phyloP scores from a whole-genome alignment of 2,888 invertebrate species.

The Cerceris rybyensis region DNA sequence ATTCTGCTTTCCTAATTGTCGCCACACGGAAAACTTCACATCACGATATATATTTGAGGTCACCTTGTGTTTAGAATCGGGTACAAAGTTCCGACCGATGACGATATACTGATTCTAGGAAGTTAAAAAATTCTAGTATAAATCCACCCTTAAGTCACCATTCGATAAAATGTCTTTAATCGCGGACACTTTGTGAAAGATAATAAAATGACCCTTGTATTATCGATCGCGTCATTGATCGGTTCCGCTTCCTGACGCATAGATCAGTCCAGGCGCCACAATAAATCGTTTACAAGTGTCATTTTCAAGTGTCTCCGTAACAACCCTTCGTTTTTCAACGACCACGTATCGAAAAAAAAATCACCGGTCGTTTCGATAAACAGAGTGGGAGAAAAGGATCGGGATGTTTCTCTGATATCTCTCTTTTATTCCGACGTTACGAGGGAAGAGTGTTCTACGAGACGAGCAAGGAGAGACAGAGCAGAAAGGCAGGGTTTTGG shows the following conservation, averaged over 20 bases:
- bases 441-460: constrained; percentile 16
- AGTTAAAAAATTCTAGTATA: too few species aligned
- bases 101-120: too few species aligned
- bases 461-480: constrained; percentile 28
- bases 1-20: too few species aligned
- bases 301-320: background rate
- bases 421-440: constrained; percentile 6
- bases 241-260: too few species aligned
- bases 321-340: background rate
- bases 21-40: background rate
- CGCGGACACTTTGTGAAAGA: too few species aligned
- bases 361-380: background rate
- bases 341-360: background rate
- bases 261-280: background rate
- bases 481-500: constrained; percentile 67
- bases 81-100: too few species aligned
- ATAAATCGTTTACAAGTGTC: background rate
- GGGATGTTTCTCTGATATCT: constrained; percentile 14
- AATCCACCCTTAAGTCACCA: too few species aligned
- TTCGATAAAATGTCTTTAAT: too few species aligned
- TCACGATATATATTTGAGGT: background rate
- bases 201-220: too few species aligned
- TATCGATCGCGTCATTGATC: too few species aligned
- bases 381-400: background rate
- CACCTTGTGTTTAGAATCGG: too few species aligned